Conservation (phyloP, 2,797 vertebrate genomes). For the Ataeniobius toweri region DNA sequence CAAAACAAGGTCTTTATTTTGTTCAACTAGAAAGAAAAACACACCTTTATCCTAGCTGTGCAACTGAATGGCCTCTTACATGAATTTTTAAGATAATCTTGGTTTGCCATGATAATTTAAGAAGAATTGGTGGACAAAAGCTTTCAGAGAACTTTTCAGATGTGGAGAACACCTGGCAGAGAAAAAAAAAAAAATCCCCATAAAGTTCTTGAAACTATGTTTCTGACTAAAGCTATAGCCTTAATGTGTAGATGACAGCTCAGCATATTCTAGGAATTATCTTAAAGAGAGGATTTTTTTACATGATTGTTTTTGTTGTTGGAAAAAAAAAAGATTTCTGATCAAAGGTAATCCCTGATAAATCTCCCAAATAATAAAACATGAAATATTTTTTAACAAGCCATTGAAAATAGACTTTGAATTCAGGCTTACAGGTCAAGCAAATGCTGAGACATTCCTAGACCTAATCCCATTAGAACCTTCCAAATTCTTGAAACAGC, state of each 20-base stretch:
- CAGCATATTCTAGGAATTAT: too few species aligned
- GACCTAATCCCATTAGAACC: background rate
- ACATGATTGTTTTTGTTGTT: background rate
- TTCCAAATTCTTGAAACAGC: background rate
- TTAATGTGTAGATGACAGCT: too few species aligned
- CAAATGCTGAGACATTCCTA: background rate
- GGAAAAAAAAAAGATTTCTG: background rate
- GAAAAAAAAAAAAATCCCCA: too few species aligned
- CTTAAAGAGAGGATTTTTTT: background rate
- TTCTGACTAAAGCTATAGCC: too few species aligned
- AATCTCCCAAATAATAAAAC: background rate
- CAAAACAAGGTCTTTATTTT: background rate
- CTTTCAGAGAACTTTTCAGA: too few species aligned
- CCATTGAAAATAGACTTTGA: background rate
- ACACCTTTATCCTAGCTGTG: too few species aligned
- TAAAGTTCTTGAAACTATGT: too few species aligned
- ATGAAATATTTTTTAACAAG: background rate
- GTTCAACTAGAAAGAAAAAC: background rate
- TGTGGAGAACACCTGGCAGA: too few species aligned
- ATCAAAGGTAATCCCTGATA: background rate
- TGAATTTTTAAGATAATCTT: too few species aligned
- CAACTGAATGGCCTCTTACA: too few species aligned
- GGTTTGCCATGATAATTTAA: too few species aligned
- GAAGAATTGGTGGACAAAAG: too few species aligned
- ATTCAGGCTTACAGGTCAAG: background rate